A percentile compares a stretch with the other conserved stretches of the same genome.
phyloP scores from a whole-genome alignment of 2,797 vertebrate species.

The Coregonus ussuriensis region DNA sequence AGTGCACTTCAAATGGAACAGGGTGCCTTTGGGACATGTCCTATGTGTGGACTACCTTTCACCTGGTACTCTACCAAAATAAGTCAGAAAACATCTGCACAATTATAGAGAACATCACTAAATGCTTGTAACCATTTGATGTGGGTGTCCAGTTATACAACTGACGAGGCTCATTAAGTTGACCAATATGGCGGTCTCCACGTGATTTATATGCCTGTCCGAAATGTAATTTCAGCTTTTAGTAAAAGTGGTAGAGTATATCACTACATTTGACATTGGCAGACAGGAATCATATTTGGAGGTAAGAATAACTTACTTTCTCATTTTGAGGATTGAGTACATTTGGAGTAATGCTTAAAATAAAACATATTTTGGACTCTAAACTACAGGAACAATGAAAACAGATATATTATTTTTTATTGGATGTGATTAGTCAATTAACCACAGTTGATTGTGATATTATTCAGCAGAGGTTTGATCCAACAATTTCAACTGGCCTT shows the following conservation, averaged over 20 bases:
- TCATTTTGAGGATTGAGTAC: constrained; percentile 11
- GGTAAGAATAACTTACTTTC: constrained; percentile 18
- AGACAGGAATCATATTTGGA: constrained; percentile 34
- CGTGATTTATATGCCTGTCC: constrained; percentile 55
- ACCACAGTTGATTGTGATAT: too few relatives aligned
- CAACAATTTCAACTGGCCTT: too few relatives aligned
- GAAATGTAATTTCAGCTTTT: constrained; percentile 50
- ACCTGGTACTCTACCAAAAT: too few relatives aligned
- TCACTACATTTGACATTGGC: constrained; percentile 41
- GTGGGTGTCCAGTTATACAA: constrained; percentile 21
- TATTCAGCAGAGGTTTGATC: too few relatives aligned
- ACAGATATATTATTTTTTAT: neutral
- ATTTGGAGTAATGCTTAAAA: constrained; percentile 3
- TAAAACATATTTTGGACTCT: constrained; percentile 7
- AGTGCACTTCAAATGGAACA: too few relatives aligned
- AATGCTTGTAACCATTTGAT: constrained; percentile 21
- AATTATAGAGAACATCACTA: neutral
- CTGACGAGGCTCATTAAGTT: constrained; percentile 47
- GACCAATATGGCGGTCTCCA: constrained; percentile 39
- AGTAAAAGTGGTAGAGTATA: constrained; percentile 20
- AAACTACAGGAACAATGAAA: constrained; percentile 6
- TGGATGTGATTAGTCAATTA: neutral
- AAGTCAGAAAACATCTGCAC: too few relatives aligned
- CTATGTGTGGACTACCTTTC: neutral
- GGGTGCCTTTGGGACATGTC: too few relatives aligned